phyloP scores from a whole-genome alignment of 2,888 invertebrate genomes.

The Agrenia bidenticulata region DNA sequence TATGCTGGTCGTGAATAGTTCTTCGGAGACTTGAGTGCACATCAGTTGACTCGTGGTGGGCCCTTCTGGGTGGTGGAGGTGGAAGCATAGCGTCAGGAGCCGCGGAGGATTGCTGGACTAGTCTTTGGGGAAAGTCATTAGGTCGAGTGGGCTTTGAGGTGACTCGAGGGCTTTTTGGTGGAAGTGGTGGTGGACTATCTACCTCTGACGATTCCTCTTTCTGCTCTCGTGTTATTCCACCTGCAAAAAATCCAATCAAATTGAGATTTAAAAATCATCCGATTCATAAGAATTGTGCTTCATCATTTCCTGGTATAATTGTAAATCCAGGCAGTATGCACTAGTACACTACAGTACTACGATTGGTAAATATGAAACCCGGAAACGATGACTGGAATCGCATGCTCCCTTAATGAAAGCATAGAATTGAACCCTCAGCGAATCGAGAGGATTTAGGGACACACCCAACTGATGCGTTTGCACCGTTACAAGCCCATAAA shows the following conservation, averaged over 20 bases:
- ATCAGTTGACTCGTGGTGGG: not conserved
- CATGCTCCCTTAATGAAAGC: too few species aligned
- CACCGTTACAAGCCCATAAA: too few species aligned
- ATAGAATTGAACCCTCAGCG: too few species aligned
- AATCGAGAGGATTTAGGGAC: too few species aligned
- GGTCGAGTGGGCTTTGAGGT: slow-evolving; percentile 48
- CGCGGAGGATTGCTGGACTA: slow-evolving; percentile 26
- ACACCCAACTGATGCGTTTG: too few species aligned
- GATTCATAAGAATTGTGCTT: not conserved
- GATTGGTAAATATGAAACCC: too few species aligned
- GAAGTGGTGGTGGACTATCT: slow-evolving; percentile 52
- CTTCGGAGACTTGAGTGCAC: slow-evolving; percentile 73
- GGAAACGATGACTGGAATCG: too few species aligned
- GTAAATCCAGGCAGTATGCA: too few species aligned
- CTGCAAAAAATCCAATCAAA: not conserved
- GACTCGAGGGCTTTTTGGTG: slow-evolving; percentile 53
- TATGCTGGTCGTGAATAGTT: slow-evolving; percentile 72
- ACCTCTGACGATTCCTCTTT: not conserved
- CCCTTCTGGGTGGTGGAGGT: slow-evolving; percentile 60
- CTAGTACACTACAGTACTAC: too few species aligned
- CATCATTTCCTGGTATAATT: too few species aligned
- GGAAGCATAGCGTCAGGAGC: slow-evolving; percentile 38
- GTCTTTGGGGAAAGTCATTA: slow-evolving; percentile 49
- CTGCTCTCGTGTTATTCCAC: not conserved
- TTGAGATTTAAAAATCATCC: not conserved